phyloP scores from a whole-genome alignment of 2,797 vertebrate genomes.

The Tadarida brasiliensis region DNA sequence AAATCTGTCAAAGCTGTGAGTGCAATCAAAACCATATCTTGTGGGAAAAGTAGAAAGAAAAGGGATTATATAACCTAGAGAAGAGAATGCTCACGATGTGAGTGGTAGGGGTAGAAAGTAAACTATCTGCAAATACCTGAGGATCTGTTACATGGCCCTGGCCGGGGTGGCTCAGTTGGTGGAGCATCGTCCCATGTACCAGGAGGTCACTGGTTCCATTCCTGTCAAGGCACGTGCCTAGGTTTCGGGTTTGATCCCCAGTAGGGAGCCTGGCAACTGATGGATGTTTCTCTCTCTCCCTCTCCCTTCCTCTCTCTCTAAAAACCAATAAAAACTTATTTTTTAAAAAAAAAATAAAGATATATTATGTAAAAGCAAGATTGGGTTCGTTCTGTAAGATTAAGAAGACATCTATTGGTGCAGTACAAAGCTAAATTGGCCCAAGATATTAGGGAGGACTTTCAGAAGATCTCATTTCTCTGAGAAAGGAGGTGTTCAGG shows the following conservation, averaged over 20 bases:
- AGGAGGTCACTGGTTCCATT: neutral
- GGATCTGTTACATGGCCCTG: neutral
- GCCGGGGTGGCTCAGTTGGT: neutral
- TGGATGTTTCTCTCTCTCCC: no score
- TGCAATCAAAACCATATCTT: neutral
- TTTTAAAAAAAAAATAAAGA: neutral
- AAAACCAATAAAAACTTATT: no score
- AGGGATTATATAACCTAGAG: neutral
- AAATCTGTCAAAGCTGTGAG: neutral
- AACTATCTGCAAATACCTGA: neutral
- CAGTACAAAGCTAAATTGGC: neutral
- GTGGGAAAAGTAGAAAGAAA: neutral
- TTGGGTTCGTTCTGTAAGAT: neutral
- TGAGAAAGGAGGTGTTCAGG: neutral
- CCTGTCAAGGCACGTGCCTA: neutral
- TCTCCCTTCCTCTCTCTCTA: no score
- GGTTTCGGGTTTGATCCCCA: neutral
- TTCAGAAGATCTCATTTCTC: neutral
- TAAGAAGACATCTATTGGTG: neutral
- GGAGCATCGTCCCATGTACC: neutral
- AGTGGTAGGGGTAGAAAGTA: neutral
- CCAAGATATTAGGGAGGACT: neutral
- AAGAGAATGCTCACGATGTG: neutral
- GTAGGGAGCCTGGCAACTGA: no score
- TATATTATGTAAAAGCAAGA: neutral